These are phyloP conservation scores for Engraulis encrasicolus DNA, from an alignment of 2,113 vertebrate genomes.

Conservation along the genomic window DNA sequence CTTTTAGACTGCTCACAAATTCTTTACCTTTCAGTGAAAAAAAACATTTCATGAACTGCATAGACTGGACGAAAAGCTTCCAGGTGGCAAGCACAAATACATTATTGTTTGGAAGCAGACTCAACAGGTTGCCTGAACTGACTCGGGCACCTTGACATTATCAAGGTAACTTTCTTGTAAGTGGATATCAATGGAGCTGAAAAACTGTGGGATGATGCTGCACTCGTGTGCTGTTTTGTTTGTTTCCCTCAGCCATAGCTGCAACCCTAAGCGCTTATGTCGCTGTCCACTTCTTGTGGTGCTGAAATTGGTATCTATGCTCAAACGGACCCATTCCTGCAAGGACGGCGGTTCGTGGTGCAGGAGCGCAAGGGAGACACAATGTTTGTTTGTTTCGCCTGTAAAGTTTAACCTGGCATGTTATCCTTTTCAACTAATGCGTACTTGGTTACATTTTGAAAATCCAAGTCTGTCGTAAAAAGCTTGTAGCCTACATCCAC, in stretches of 20 bases:
- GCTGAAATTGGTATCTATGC: constrained; percentile 46
- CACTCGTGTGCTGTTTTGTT: background rate
- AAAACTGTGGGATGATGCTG: background rate
- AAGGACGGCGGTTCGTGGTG: background rate
- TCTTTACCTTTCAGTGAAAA: background rate
- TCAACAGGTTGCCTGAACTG: background rate
- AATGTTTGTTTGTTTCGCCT: background rate
- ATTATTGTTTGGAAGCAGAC: background rate
- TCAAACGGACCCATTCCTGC: background rate
- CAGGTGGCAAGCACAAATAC: background rate
- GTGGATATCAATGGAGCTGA: background rate
- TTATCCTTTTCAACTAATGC: background rate
- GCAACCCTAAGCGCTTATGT: constrained; percentile 32
- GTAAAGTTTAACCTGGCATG: background rate
- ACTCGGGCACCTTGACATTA: background rate
- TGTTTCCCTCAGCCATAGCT: background rate
- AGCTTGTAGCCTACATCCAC: background rate
- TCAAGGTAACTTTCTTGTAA: background rate
- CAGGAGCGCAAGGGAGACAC: background rate
- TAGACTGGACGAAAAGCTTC: too few relatives aligned
- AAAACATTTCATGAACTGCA: background rate
- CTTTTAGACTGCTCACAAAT: too few relatives aligned
- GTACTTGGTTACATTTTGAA: background rate
- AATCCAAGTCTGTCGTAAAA: background rate
- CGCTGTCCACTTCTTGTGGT: constrained; percentile 59